A percentile compares a stretch with the other conserved stretches of the same genome.
Evolutionary conservation across 2,113 vertebrate genomes (phyloP).

Genomic region (Rhinolophus sinicus): DNA sequence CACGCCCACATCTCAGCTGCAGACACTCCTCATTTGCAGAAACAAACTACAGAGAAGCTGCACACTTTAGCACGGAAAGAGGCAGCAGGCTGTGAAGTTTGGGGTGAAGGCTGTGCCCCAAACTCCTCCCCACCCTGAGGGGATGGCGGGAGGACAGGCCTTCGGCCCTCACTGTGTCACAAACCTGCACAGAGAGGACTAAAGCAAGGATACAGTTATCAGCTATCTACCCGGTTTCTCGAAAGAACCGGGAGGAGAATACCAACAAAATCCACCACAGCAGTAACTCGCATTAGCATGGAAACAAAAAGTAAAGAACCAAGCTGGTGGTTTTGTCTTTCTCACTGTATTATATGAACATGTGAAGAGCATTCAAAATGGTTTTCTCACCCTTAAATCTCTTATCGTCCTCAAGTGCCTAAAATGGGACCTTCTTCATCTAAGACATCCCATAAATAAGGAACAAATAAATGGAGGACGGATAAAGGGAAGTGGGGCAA

Average conservation of each 20-base stretch:
- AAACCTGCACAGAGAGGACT: neutral
- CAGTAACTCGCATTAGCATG: neutral
- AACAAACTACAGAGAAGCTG: neutral
- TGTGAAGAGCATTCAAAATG: neutral
- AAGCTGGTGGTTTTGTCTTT: neutral
- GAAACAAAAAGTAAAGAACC: neutral
- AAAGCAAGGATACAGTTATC: neutral
- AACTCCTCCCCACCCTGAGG: neutral
- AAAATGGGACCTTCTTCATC: neutral
- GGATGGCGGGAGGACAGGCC: neutral
- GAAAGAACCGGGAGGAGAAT: neutral
- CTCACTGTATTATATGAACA: neutral
- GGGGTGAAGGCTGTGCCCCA: neutral
- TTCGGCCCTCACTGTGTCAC: neutral
- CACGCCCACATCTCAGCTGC: neutral
- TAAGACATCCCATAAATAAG: neutral
- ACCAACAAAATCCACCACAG: neutral
- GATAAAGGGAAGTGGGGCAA: neutral
- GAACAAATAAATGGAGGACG: neutral
- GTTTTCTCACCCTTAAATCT: neutral
- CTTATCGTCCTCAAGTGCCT: neutral
- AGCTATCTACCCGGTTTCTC: neutral
- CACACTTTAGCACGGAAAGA: neutral
- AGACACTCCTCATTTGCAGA: slow-evolving; percentile 21
- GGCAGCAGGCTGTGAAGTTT: neutral